These are phyloP conservation scores for Magallana ariakensis DNA, from an alignment of 1,140 invertebrate species.

Conservation along the genomic window DNA sequence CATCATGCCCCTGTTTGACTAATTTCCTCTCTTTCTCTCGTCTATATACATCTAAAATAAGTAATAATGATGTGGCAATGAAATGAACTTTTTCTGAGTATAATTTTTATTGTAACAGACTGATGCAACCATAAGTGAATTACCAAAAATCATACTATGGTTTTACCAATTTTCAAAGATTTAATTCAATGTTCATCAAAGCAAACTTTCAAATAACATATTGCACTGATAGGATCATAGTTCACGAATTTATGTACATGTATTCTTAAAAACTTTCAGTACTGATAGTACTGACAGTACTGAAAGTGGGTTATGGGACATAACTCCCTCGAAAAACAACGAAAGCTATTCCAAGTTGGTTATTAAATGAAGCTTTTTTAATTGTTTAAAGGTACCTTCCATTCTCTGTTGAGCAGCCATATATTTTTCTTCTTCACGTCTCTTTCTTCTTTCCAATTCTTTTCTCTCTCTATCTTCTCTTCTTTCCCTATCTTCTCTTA, in stretches of 20 bases:
- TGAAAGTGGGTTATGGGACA: too few species aligned
- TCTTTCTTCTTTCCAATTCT: slow-evolving; percentile 64
- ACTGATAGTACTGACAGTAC: too few species aligned
- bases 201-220: too few species aligned
- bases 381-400: slow-evolving; percentile 69
- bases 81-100: not conserved
- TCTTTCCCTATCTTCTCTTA: slow-evolving; percentile 61
- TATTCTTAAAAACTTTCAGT: too few species aligned
- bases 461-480: slow-evolving; percentile 55
- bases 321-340: too few species aligned
- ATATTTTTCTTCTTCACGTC: slow-evolving; percentile 66
- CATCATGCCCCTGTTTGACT: slow-evolving; percentile 34
- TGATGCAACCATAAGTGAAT: not conserved
- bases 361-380: too few species aligned
- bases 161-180: too few species aligned
- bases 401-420: slow-evolving; percentile 57
- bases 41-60: not conserved
- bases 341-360: too few species aligned
- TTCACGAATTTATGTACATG: too few species aligned
- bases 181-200: too few species aligned
- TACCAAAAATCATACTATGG: not conserved
- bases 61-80: not conserved
- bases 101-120: not conserved
- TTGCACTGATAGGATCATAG: too few species aligned
- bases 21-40: slow-evolving; percentile 43